These are phyloP conservation scores for Pseudeuparius sepicola DNA, from an alignment of 2,888 invertebrate genomes.

Conservation along the genomic window DNA sequence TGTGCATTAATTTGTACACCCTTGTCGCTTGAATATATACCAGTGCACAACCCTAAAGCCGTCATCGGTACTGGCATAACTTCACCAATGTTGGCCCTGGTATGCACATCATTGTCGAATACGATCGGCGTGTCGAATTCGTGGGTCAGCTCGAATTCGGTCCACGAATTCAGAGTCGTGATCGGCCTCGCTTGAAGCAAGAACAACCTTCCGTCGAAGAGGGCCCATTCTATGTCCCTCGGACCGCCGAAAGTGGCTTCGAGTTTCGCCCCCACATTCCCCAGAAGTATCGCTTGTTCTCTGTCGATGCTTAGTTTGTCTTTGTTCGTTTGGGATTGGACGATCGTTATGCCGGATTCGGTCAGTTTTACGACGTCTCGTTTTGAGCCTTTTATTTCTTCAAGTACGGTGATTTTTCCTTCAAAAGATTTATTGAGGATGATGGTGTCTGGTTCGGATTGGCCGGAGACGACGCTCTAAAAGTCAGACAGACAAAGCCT, in stretches of 20 bases:
- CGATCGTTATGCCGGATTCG: conserved; percentile 30
- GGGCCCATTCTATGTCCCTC: conserved; percentile 76
- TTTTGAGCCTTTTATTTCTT: conserved; percentile 46
- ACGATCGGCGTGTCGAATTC: conserved; percentile 63
- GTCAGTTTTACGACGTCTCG: conserved; percentile 41
- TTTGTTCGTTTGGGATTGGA: conserved; percentile 3
- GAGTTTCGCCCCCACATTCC: conserved; percentile 46
- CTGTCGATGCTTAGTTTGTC: conserved; percentile 46
- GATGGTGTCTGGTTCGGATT: conserved; percentile 67
- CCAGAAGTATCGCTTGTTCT: conserved; percentile 46
- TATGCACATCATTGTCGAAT: conserved; percentile 52
- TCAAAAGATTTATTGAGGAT: conserved; percentile 44
- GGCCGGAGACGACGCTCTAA: conserved; percentile 71
- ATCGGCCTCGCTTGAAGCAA: conserved; percentile 71
- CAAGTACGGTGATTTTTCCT: conserved; percentile 35
- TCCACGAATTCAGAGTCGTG: conserved; percentile 62
- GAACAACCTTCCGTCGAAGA: conserved; percentile 48
- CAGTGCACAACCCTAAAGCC: conserved; percentile 26
- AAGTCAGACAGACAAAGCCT: conserved; percentile 22
- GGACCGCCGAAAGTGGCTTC: conserved; percentile 59
- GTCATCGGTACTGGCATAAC: conserved; percentile 37
- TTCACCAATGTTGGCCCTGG: conserved; percentile 68
- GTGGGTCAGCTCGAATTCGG: conserved; percentile 67
- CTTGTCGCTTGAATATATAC: conserved; percentile 18
- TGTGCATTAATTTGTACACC: conserved; percentile 21